Conservation (phyloP, 2,797 vertebrate species). For the Enoplosus armatus region DNA sequence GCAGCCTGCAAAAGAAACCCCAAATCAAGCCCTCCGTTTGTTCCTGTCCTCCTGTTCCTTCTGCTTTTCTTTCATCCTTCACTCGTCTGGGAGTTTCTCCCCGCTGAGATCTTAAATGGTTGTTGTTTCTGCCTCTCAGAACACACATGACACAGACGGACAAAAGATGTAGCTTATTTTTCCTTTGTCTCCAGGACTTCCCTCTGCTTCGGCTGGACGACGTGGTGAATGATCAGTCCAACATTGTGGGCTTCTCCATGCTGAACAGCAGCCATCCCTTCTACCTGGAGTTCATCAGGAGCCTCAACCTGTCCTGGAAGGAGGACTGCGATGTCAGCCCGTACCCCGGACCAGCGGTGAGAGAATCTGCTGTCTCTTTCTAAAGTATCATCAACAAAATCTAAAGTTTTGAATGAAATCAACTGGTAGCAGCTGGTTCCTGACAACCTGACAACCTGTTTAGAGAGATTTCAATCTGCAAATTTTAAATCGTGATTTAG, state of each 20-base stretch:
- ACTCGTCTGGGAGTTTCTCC: not conserved
- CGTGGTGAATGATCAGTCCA: conserved; percentile 88
- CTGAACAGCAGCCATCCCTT: conserved; percentile 89
- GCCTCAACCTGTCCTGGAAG: conserved; percentile 91
- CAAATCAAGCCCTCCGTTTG: not conserved
- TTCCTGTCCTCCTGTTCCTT: not conserved
- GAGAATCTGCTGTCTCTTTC: not conserved
- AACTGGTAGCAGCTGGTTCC: too few species aligned
- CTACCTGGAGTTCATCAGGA: conserved; percentile 89
- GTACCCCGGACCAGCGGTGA: conserved; percentile 75
- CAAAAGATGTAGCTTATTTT: not conserved
- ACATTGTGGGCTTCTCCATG: conserved; percentile 93
- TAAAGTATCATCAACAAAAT: too few species aligned
- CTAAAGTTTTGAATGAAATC: too few species aligned
- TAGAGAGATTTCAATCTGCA: too few species aligned
- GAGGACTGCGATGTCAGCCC: conserved; percentile 86
- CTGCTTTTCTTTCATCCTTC: conserved; percentile 17
- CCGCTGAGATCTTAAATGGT: not conserved
- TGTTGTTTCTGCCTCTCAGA: not conserved
- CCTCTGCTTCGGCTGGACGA: conserved; percentile 89
- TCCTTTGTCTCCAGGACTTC: conserved; percentile 89
- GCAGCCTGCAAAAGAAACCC: conserved; percentile 25
- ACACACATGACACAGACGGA: not conserved
- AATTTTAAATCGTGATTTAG: too few species aligned
- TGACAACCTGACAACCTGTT: too few species aligned